phyloP scores from a whole-genome alignment of 2,113 vertebrate genomes.

The Chloropsis hardwickii region DNA sequence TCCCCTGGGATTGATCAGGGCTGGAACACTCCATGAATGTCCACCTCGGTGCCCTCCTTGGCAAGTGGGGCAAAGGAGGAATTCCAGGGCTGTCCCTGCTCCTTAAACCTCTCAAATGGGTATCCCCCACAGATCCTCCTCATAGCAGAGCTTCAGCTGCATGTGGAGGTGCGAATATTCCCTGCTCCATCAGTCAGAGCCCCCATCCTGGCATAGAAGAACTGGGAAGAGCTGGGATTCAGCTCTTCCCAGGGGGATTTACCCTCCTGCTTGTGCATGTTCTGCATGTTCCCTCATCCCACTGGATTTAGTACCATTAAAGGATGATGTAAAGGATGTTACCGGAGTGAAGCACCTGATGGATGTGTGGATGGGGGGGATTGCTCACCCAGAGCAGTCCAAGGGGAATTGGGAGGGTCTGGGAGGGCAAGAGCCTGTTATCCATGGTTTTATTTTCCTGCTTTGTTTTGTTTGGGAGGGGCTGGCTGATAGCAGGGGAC shows the following conservation, averaged over 20 bases:
- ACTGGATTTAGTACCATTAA: constrained; percentile 26
- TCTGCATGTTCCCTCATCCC: background rate
- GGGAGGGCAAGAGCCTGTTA: background rate
- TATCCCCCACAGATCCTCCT: background rate
- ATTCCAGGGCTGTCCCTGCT: background rate
- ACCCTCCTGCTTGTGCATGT: background rate
- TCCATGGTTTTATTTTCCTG: background rate
- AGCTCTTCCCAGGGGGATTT: background rate
- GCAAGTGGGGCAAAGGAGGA: background rate
- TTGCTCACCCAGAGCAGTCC: accelerated
- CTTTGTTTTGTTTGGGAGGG: background rate
- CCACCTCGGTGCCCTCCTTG: background rate
- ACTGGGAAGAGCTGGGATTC: background rate
- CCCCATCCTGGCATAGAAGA: accelerated
- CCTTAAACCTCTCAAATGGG: background rate
- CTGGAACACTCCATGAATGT: background rate
- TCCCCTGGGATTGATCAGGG: background rate
- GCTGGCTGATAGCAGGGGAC: too few species aligned
- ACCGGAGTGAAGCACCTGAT: accelerated
- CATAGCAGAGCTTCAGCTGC: background rate
- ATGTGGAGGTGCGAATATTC: background rate
- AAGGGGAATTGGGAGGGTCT: too few species aligned
- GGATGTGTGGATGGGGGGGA: accelerated
- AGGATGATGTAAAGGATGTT: background rate
- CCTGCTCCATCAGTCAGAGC: background rate